Base-by-base conservation (phyloP, 35 echinoderm and acorn worm species). In the Apostichopus parvimensis region DNA sequence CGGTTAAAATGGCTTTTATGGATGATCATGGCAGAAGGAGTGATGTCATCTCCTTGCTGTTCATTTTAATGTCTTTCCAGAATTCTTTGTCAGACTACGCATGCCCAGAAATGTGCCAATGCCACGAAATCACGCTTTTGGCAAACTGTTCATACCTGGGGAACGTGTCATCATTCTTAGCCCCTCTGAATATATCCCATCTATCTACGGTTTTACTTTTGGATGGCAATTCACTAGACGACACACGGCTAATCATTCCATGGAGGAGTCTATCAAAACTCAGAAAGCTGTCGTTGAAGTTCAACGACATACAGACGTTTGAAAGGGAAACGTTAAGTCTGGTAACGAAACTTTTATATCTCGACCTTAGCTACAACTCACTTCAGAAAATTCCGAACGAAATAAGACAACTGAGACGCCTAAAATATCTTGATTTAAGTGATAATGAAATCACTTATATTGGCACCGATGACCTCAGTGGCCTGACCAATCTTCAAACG, bases 361-460 rank as follows among this genome's bases (percentile, higher is more conserved):
- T 84, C 10, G 56, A 84, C 7, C 9, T 58, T 4, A 84, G 81
- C 57, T 17, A 59, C 28, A 84, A 84, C 18, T 23, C 8, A 18
- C 24, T 84, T 84, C 57, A n/a, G 18, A 20, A 15, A 8, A 84
- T 84, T 7, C 56, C 81, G 12, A 14, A 58, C 54, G 81, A 84
- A 24, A 59, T 84, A 6, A 53, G 5, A 62, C 12, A 59, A 1
- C 56, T 84, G 8, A 20, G 9, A 14, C 17, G 56, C 57, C 56
- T 84, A n/a, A 84, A 84, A 58, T 84, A 84, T 58, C 81, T 84
- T 22, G 81, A 84, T 59, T 84, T 84, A 58, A 84, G 81, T 15
- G 24, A 58, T 55, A 84, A 84, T 58, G n/a, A 58, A 8, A 84
- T 84, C 0, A 5, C 1, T 6, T 56, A 58, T 15, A 23, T 84